A percentile compares a stretch with the other conserved stretches of the same genome.
Conservation (phyloP, 2,888 invertebrate genomes). For the Diaprepes abbreviatus region DNA sequence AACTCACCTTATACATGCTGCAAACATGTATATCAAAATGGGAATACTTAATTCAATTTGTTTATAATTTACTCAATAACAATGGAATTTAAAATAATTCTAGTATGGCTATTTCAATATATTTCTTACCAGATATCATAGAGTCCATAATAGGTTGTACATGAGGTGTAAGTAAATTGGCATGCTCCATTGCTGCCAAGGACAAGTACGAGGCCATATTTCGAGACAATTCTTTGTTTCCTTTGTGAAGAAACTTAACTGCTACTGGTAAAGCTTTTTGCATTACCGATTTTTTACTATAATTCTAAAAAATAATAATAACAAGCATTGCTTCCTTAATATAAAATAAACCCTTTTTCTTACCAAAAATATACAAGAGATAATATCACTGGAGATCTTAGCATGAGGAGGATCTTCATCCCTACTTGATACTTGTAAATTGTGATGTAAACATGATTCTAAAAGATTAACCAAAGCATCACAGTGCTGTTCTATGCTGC, state of each 20-base stretch:
- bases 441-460: constrained; percentile 90
- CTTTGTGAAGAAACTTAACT: constrained; percentile 91
- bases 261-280: constrained; percentile 89
- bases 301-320: constrained; percentile 74
- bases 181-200: constrained; percentile 92
- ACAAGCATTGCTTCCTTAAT: too few relatives aligned
- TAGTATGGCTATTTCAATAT: too few relatives aligned
- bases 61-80: too few relatives aligned
- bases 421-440: constrained; percentile 81
- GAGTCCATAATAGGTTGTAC: constrained; percentile 92
- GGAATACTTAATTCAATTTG: too few relatives aligned
- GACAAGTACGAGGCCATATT: constrained; percentile 94
- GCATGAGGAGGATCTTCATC: constrained; percentile 96
- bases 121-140: constrained; percentile 80
- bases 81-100: too few relatives aligned
- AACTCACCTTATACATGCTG: too few relatives aligned
- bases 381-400: constrained; percentile 95
- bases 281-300: constrained; percentile 82
- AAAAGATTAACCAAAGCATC: constrained; percentile 86
- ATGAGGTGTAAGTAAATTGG: constrained; percentile 86
- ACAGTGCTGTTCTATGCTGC: constrained; percentile 88
- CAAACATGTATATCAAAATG: too few relatives aligned
- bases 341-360: too few relatives aligned
- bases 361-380: constrained; percentile 94
- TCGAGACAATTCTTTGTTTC: constrained; percentile 89